A percentile compares a stretch with the other conserved stretches of the same genome.
Evolutionary conservation across 2,888 invertebrate species (phyloP).

Genomic region (Hemaris fuciformis): DNA sequence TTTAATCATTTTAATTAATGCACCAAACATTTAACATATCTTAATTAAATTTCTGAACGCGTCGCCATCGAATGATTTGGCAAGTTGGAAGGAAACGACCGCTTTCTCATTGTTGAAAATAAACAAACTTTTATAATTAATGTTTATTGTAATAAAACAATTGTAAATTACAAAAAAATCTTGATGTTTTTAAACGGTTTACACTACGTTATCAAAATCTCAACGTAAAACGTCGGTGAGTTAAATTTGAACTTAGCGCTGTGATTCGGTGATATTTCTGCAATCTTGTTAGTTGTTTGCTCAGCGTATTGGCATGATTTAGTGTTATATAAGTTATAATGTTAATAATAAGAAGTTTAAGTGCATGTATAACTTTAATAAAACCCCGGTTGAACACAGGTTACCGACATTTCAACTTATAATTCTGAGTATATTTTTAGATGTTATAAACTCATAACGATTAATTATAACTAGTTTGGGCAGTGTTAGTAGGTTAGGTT

Average conservation of each 20-base stretch:
- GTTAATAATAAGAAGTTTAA: conserved; percentile 51
- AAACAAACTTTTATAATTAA: conserved; percentile 22
- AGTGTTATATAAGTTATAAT: conserved; percentile 62
- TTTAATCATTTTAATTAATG: not conserved
- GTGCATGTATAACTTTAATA: conserved; percentile 41
- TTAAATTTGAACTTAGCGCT: conserved; percentile 46
- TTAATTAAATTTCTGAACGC: conserved; percentile 29
- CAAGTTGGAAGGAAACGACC: conserved; percentile 39
- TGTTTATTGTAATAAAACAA: not conserved
- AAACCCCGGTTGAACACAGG: conserved; percentile 51
- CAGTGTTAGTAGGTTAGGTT: not conserved
- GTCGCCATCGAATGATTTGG: conserved; percentile 53
- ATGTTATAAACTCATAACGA: not conserved
- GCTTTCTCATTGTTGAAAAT: conserved; percentile 32
- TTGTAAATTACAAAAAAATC: not conserved
- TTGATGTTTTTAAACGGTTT: conserved; percentile 19
- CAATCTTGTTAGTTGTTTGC: conserved; percentile 40
- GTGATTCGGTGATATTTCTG: not conserved
- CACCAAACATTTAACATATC: not conserved
- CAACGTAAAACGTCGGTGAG: conserved; percentile 35
- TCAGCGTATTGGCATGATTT: conserved; percentile 49
- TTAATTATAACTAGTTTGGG: not conserved
- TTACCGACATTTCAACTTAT: conserved; percentile 41
- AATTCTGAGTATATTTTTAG: conserved; percentile 19
- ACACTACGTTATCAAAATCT: conserved; percentile 10